Evolutionary conservation across 2,888 invertebrate species (phyloP).

Genomic region (Acanthosepion esculentum): DNA sequence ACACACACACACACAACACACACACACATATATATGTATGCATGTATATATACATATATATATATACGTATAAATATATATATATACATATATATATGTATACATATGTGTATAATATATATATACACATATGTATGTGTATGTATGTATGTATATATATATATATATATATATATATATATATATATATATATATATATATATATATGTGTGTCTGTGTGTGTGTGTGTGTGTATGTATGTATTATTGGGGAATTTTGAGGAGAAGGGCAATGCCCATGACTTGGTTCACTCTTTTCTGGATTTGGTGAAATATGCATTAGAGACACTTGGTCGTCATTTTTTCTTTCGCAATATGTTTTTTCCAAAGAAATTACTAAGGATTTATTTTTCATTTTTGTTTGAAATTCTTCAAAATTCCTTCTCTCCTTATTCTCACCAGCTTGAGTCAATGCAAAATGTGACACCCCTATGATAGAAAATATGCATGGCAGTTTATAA

Average conservation of each 20-base stretch:
- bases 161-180: background rate
- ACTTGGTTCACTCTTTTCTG: background rate
- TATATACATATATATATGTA: background rate
- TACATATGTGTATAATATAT: background rate
- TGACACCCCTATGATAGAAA: background rate
- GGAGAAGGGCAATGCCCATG: background rate
- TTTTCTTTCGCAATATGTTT: background rate
- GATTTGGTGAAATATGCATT: background rate
- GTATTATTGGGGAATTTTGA: slow-evolving; percentile 10
- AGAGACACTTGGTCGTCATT: too few species aligned
- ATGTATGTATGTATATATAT: background rate
- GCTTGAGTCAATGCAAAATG: background rate
- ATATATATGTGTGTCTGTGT: background rate
- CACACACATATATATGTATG: background rate
- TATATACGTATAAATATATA: background rate
- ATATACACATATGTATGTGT: background rate
- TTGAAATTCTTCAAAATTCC: too few species aligned
- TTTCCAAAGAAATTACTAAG: background rate
- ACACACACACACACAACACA: background rate
- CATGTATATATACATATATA: background rate
- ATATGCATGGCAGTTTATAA: background rate
- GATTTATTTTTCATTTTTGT: too few species aligned
- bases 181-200: background rate
- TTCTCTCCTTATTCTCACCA: too few species aligned
- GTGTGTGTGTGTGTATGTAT: background rate